A percentile compares a stretch with the other conserved stretches of the same genome.
These are phyloP conservation scores for Thalassophryne amazonica DNA, from an alignment of 2,797 vertebrate species.

Conservation along the genomic window DNA sequence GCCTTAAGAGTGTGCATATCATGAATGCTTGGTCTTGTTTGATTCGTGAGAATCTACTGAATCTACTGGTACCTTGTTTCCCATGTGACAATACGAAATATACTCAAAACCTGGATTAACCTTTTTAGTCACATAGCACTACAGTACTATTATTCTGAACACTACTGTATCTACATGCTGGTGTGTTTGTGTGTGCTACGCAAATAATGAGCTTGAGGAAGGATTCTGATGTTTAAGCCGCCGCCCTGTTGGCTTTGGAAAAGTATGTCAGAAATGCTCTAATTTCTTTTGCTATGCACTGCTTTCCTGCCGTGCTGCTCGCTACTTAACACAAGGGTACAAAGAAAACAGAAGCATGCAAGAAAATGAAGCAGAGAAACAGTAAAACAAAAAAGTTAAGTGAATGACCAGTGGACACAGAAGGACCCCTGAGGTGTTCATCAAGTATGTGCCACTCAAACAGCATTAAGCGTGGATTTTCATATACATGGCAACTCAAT, in stretches of 20 bases:
- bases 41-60: too few relatives aligned
- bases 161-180: not conserved
- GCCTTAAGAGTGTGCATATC: too few relatives aligned
- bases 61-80: too few relatives aligned
- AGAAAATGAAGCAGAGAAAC: constrained; percentile 8
- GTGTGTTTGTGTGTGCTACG: not conserved
- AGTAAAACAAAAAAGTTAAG: not conserved
- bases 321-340: constrained; percentile 16
- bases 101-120: too few relatives aligned
- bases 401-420: constrained; percentile 4
- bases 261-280: constrained; percentile 35
- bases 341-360: constrained; percentile 13
- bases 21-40: too few relatives aligned
- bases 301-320: constrained; percentile 7
- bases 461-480: too few relatives aligned
- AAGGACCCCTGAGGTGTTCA: not conserved
- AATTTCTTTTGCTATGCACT: constrained; percentile 17
- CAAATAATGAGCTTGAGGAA: constrained; percentile 18
- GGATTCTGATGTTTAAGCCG: constrained; percentile 19
- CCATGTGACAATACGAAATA: too few relatives aligned
- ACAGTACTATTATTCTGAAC: too few relatives aligned
- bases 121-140: too few relatives aligned
- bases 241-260: constrained; percentile 13
- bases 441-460: constrained; percentile 7
- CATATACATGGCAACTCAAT: too few relatives aligned